Evolutionary conservation across 2,113 vertebrate species (phyloP).

Genomic region (Tragulus kanchil): DNA sequence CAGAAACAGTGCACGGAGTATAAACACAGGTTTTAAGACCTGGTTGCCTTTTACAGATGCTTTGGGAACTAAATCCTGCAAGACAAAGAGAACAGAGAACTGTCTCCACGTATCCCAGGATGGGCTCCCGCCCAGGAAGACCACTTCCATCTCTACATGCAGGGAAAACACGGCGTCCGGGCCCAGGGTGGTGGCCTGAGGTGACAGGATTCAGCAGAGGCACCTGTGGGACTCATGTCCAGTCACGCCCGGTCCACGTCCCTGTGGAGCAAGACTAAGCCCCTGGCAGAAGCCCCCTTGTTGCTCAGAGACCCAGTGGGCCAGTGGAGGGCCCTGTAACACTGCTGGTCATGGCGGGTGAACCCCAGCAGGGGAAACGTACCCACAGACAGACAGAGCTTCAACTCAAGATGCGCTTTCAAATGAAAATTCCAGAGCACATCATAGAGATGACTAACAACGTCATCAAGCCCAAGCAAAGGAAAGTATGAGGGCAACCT

Average conservation of each 20-base stretch:
- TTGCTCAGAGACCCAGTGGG: background rate
- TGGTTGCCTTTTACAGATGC: background rate
- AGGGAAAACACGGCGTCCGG: too few relatives aligned
- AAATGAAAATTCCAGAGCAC: background rate
- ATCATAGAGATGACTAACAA: background rate
- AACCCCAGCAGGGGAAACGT: background rate
- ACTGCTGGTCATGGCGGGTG: too few relatives aligned
- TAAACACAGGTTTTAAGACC: background rate
- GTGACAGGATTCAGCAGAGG: background rate
- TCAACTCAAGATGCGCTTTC: background rate
- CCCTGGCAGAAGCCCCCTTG: background rate
- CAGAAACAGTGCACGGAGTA: background rate
- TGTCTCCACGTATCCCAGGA: background rate
- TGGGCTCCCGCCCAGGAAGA: background rate
- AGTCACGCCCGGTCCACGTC: background rate
- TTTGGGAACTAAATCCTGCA: background rate
- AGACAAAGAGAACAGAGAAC: background rate
- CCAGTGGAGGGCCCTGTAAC: background rate
- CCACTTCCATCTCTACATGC: fast-evolving
- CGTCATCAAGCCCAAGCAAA: background rate
- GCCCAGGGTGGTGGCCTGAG: background rate
- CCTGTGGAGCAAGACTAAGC: background rate
- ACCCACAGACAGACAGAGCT: background rate
- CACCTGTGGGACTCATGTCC: background rate
- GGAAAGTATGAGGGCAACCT: background rate